Conservation (phyloP, 2,113 vertebrate species). For the Stigmatopora argus region DNA sequence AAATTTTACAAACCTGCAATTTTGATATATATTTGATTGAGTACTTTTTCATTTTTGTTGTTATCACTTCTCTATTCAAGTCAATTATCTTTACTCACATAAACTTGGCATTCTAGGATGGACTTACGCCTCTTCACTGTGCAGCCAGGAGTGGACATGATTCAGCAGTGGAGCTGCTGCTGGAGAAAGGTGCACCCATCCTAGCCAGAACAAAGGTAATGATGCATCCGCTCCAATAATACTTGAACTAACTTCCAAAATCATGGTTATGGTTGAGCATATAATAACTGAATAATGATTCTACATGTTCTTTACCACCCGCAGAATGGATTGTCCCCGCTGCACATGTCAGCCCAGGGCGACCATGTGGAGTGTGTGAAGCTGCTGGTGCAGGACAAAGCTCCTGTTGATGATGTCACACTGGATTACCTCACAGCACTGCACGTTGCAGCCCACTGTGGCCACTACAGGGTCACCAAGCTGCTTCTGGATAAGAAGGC, state of each 20-base stretch:
- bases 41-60: neutral
- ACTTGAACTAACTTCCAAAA: neutral
- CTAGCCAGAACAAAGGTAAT: conserved; percentile 92
- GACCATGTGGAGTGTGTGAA: conserved; percentile 97
- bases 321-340: conserved; percentile 92
- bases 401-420: conserved; percentile 93
- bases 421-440: conserved; percentile 94
- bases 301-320: neutral
- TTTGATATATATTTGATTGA: neutral
- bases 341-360: conserved; percentile 97
- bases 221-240: neutral
- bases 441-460: conserved; percentile 94
- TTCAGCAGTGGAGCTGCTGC: conserved; percentile 83
- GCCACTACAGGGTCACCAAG: conserved; percentile 96
- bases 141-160: conserved; percentile 95
- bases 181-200: conserved; percentile 88
- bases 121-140: conserved; percentile 92
- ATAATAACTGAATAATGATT: neutral
- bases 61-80: neutral
- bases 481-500: conserved; percentile 96
- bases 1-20: neutral
- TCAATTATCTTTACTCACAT: neutral
- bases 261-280: neutral
- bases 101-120: conserved; percentile 73
- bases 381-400: conserved; percentile 87